Evolutionary conservation across 2,888 invertebrate species (phyloP), one percentile per base, ranked within the genome.

Genomic region (Nysson spinosus): DNA sequence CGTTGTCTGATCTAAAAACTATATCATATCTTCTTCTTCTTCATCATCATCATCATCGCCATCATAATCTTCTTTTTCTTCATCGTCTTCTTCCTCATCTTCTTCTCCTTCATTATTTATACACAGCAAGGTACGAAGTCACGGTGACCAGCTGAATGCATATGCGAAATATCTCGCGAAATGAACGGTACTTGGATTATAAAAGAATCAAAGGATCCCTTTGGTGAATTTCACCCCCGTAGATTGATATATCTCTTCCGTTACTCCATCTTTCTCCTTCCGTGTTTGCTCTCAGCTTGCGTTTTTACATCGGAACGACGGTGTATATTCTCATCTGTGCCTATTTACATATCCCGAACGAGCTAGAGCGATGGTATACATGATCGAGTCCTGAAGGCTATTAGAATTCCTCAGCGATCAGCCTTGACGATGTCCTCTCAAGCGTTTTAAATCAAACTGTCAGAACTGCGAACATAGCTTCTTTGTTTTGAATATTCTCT

Each of bases 291-390:
- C 26, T 43, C 32, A 32, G 16, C 37, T 44, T 34, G n/a, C 35
- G 9, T 54, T 16, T 50, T 14, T 43, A 39, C 39, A 40, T 51
- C 39, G 17, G 24, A 40, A 50, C 28, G 37, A 24, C 44, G 28
- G 40, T 46, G 35, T 42, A 30, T 50, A 37, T 24, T 34, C 35
- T 65, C 16, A 46, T 55, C 65, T 43, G 42, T n/a, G 49, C 52
- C 51, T 58, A 54, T 65, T 54, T 67, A 65, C 66, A 67, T 52
- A 47, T 55, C 32, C 44, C 46, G 65, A 54, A 67, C 54, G 52
- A 58, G 43, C 65, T 64, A 66, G 56, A 64, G 64, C 64, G 66
- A 65, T 54, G 65, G 56, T 58, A 64, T 54, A 50, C 52, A 28
- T n/a, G n/a, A n/a, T 52, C 22, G 30, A 42, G 47, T 49, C 54